These are phyloP conservation scores for Marcusenius ussheri DNA, from an alignment of 2,113 vertebrate genomes.

Conservation along the genomic window DNA sequence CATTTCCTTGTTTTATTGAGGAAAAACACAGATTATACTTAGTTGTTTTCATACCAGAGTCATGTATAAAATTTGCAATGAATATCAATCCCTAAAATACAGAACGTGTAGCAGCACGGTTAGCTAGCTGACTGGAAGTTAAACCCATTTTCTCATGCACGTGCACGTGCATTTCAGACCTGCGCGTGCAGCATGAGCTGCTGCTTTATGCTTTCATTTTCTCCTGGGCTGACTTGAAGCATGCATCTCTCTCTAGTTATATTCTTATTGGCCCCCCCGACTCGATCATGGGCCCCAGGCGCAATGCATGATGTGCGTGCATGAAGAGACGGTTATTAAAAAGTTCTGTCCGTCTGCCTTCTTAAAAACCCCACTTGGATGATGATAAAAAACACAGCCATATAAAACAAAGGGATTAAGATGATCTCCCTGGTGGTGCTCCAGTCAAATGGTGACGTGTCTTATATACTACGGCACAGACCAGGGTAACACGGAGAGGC, in stretches of 20 bases:
- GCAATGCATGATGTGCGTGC: background rate
- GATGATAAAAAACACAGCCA: background rate
- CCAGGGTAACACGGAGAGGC: background rate
- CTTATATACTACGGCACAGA: background rate
- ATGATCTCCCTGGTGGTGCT: background rate
- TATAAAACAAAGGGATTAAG: background rate
- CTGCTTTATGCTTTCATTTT: background rate
- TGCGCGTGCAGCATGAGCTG: background rate
- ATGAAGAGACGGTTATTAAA: background rate
- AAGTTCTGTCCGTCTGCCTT: background rate
- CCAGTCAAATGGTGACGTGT: background rate
- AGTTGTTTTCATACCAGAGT: background rate
- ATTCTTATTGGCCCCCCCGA: background rate
- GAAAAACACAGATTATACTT: background rate
- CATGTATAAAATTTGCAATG: background rate
- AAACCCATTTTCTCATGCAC: background rate
- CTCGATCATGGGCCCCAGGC: background rate
- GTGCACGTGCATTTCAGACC: no score
- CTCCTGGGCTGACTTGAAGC: background rate
- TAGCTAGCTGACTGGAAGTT: background rate
- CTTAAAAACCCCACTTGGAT: background rate
- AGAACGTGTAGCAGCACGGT: background rate
- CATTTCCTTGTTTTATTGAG: background rate
- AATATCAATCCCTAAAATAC: background rate
- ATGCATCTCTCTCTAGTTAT: background rate